phyloP scores from a whole-genome alignment of 1,140 invertebrate genomes.

The Potamilus streckersoni region DNA sequence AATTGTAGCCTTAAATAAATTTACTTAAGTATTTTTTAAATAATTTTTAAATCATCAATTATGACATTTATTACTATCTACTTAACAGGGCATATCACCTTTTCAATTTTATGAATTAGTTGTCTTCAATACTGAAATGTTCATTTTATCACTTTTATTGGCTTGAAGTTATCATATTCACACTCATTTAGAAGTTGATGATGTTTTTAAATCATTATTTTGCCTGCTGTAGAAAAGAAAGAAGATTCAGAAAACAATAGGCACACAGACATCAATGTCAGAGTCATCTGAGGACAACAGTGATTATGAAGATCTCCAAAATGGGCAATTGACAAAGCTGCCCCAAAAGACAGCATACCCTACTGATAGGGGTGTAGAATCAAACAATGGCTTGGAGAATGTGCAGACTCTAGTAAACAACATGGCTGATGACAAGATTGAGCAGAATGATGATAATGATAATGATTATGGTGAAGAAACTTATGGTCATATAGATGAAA shows the following conservation, averaged over 20 bases:
- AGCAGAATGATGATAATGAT: conserved; percentile 7
- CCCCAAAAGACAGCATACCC: neutral
- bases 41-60: too few relatives aligned
- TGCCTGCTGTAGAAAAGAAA: conserved; percentile 3
- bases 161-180: too few relatives aligned
- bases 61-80: too few relatives aligned
- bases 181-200: too few relatives aligned
- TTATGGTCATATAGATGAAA: neutral
- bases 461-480: conserved; percentile 8
- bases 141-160: too few relatives aligned
- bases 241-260: neutral
- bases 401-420: conserved; percentile 18
- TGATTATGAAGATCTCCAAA: neutral
- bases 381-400: conserved; percentile 21
- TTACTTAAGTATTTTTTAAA: too few relatives aligned
- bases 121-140: too few relatives aligned
- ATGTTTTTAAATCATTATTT: too few relatives aligned
- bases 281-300: neutral
- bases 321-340: conserved; percentile 1
- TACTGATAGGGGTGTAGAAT: conserved; percentile 1
- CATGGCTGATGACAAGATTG: conserved; percentile 21
- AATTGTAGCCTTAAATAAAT: too few relatives aligned
- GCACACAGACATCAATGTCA: neutral
- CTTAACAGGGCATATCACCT: too few relatives aligned
- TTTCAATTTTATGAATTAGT: too few relatives aligned